Conservation (phyloP, 2,888 invertebrate genomes). For the Hermaeophaga mercurialis region DNA sequence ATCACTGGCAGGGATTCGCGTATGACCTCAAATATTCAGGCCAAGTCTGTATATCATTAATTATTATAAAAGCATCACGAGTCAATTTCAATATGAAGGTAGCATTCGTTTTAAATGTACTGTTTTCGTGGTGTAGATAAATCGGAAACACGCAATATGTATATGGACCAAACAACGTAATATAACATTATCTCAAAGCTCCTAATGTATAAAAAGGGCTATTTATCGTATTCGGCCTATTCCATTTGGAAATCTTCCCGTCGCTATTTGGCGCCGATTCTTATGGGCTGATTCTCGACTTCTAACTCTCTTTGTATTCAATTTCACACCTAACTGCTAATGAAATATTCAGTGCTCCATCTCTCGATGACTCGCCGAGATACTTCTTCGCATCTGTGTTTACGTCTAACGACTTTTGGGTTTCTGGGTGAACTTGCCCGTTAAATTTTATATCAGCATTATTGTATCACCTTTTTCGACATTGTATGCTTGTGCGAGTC, state of each 20-base stretch:
- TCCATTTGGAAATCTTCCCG: conserved; percentile 18
- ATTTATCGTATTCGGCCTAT: conserved; percentile 19
- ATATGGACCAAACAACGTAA: not conserved
- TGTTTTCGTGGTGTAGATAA: no score
- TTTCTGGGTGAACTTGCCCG: conserved; percentile 27
- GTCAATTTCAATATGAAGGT: no score
- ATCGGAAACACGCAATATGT: not conserved
- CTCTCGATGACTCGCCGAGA: conserved; percentile 23
- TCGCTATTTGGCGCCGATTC: conserved; percentile 26
- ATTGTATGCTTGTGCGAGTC: conserved; percentile 17
- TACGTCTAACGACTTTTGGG: conserved; percentile 27
- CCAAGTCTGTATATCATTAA: no score
- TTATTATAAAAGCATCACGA: no score
- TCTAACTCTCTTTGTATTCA: conserved; percentile 30
- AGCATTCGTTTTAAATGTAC: no score
- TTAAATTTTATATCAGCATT: conserved; percentile 29
- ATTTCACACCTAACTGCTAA: conserved; percentile 33
- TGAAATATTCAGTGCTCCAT: conserved; percentile 35
- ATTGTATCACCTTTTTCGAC: conserved; percentile 25
- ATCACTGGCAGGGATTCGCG: no score
- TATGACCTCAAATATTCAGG: no score
- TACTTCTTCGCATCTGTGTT: conserved; percentile 26
- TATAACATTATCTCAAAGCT: not conserved
- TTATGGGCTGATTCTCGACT: conserved; percentile 20
- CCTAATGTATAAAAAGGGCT: conserved; percentile 6